These are phyloP conservation scores for Brachirus orientalis DNA, from an alignment of 2,113 vertebrate species.

Conservation along the genomic window DNA sequence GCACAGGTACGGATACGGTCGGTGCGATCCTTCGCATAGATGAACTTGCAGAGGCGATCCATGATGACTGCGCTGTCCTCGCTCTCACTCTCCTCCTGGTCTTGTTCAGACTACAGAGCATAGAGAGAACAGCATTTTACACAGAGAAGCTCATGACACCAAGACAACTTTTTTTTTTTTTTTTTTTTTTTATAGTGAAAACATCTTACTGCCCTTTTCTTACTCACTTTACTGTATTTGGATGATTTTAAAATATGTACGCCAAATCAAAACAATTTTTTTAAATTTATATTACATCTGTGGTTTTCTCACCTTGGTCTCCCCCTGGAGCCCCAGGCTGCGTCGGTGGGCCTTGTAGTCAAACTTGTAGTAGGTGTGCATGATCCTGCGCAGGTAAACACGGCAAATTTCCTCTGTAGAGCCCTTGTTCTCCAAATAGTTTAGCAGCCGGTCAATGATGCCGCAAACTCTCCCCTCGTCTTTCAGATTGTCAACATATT, in stretches of 20 bases:
- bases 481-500: slow-evolving; percentile 93
- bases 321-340: slow-evolving; percentile 85
- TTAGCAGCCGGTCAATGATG: slow-evolving; percentile 87
- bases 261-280: no score
- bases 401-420: slow-evolving; percentile 90
- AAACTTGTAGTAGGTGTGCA: slow-evolving; percentile 95
- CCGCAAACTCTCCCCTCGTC: slow-evolving; percentile 87
- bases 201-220: background rate
- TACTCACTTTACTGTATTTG: background rate
- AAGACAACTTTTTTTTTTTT: no score
- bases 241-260: background rate
- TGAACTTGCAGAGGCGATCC: slow-evolving; percentile 92
- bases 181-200: no score
- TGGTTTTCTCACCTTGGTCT: slow-evolving; percentile 83
- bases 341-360: slow-evolving; percentile 92
- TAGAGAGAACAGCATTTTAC: background rate
- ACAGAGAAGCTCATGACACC: background rate
- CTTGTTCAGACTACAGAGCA: slow-evolving; percentile 86
- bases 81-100: slow-evolving; percentile 90
- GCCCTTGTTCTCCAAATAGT: slow-evolving; percentile 88
- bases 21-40: slow-evolving; percentile 91
- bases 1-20: slow-evolving; percentile 93
- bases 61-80: slow-evolving; percentile 90
- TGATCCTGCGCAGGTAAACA: slow-evolving; percentile 86
- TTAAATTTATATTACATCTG: no score